Percentiles rank a stretch among this genome's conserved stretches.
Evolutionary conservation across 1,140 invertebrate species (phyloP).

Genomic region (Physella acuta): DNA sequence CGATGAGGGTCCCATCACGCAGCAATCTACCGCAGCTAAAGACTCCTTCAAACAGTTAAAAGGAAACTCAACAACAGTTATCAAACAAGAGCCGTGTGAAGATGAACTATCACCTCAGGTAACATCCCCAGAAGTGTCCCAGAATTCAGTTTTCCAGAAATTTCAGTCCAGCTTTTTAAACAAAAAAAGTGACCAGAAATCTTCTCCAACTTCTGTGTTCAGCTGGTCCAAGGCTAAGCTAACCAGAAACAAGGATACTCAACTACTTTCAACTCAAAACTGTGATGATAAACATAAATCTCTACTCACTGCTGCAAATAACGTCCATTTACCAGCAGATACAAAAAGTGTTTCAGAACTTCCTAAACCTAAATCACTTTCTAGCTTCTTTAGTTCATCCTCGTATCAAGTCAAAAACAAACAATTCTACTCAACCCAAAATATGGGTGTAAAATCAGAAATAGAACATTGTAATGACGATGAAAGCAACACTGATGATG

Average conservation of each 20-base stretch:
- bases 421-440: background rate
- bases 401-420: background rate
- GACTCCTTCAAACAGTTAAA: constrained; percentile 2
- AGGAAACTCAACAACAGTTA: background rate
- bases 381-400: background rate
- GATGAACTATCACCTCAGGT: background rate
- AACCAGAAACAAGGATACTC: background rate
- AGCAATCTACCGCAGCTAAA: background rate
- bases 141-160: background rate
- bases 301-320: background rate
- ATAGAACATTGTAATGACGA: background rate
- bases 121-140: background rate
- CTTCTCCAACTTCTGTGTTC: constrained; percentile 13
- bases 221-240: constrained; percentile 17
- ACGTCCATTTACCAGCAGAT: background rate
- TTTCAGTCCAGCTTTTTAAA: constrained; percentile 8
- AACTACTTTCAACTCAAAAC: background rate
- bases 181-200: background rate
- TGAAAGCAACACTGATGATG: background rate
- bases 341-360: background rate
- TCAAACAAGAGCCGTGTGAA: background rate
- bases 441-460: background rate
- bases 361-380: background rate
- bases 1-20: background rate
- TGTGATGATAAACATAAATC: background rate